phyloP scores from a whole-genome alignment of 2,797 vertebrate genomes.

The Sebastes steindachneri region DNA sequence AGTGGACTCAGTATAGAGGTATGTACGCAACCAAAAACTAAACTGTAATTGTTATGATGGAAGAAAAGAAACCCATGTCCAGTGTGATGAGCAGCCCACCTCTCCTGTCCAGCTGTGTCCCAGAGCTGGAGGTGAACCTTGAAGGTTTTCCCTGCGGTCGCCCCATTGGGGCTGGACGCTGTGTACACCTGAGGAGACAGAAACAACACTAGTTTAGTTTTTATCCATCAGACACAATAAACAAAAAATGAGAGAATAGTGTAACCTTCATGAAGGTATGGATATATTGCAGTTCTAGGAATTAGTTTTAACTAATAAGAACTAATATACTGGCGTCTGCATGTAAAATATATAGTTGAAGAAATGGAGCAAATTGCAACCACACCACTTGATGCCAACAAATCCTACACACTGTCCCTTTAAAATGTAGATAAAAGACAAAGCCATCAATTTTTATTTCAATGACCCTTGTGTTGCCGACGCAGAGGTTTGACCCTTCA shows the following conservation, averaged over 20 bases:
- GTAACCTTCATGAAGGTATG: not conserved
- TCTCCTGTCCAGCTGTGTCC: conserved; percentile 97
- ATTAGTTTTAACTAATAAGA: not conserved
- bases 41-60: not conserved
- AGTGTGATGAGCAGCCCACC: conserved; percentile 66
- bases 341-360: not conserved
- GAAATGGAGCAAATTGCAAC: not conserved
- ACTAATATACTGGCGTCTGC: not conserved
- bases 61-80: too few relatives aligned
- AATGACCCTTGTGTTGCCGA: not conserved
- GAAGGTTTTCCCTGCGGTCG: conserved; percentile 89
- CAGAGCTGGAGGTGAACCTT: conserved; percentile 96
- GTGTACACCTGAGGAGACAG: conserved; percentile 85
- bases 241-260: not conserved
- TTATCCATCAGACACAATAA: not conserved
- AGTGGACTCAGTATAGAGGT: not conserved
- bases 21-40: not conserved
- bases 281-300: not conserved
- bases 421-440: not conserved
- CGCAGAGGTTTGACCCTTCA: accelerated
- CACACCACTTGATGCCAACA: too few relatives aligned
- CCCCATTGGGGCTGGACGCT: conserved; percentile 86
- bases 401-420: too few relatives aligned
- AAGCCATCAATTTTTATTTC: not conserved
- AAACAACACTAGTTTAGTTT: not conserved